Percentiles rank a stretch among this genome's conserved stretches.
Evolutionary conservation across 2,113 vertebrate species (phyloP).

Genomic region (Triplophysa tibetana): DNA sequence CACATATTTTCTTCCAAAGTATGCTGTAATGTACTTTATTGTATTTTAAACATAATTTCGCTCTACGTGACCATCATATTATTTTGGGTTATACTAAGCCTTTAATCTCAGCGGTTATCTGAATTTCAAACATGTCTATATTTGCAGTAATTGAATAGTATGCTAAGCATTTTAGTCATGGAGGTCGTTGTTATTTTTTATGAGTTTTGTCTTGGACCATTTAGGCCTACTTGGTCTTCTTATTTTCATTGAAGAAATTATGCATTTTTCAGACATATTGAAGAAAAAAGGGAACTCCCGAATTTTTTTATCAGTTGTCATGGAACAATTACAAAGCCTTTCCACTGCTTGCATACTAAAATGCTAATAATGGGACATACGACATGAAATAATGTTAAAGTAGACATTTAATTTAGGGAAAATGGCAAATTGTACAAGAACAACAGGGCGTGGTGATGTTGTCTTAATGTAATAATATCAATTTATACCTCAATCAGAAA

Average conservation of each 20-base stretch:
- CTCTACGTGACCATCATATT: background rate
- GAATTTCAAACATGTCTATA: background rate
- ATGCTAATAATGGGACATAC: too few species aligned
- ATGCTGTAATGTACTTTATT: conserved; percentile 24
- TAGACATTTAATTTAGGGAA: background rate
- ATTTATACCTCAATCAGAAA: background rate
- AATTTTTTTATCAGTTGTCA: background rate
- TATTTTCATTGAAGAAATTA: background rate
- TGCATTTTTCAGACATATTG: too few species aligned
- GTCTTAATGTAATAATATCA: background rate
- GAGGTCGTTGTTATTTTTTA: background rate
- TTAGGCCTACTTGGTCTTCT: background rate
- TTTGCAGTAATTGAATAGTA: background rate
- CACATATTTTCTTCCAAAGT: conserved; percentile 4
- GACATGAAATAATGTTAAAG: background rate
- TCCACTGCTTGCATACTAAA: background rate
- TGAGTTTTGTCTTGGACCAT: background rate
- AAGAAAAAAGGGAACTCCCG: too few species aligned
- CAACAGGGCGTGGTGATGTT: background rate
- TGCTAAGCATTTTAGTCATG: background rate
- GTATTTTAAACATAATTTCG: conserved; percentile 19
- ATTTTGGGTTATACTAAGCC: background rate
- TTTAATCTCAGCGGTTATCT: too few species aligned
- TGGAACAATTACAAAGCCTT: background rate
- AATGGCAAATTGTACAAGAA: background rate